Evolutionary conservation across 1,140 invertebrate species (phyloP).

Genomic region (Gryon sp.): DNA sequence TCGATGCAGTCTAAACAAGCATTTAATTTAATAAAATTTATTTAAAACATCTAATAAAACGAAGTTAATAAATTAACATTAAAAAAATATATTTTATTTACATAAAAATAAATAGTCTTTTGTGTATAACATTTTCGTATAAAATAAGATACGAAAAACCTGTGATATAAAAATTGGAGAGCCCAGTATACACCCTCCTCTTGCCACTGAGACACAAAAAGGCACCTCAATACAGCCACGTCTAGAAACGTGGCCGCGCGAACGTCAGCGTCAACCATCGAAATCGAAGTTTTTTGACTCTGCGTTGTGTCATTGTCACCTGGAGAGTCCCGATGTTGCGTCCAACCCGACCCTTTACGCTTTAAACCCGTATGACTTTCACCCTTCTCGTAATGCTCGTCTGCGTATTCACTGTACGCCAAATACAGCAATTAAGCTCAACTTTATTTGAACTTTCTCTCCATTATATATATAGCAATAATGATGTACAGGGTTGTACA

Average conservation of each 20-base stretch:
- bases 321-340: conserved; percentile 50
- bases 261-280: conserved; percentile 80
- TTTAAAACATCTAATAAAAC: neutral
- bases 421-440: conserved; percentile 2
- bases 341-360: conserved; percentile 44
- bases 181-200: conserved; percentile 99
- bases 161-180: conserved; percentile 93
- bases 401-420: conserved; percentile 59
- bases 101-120: neutral
- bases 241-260: conserved; percentile 96
- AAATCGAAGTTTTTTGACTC: conserved; percentile 57
- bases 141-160: conserved; percentile 79
- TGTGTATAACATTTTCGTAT: neutral
- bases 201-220: conserved; percentile 98
- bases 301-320: conserved; percentile 54
- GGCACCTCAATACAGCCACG: conserved; percentile 95
- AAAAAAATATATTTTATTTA: neutral
- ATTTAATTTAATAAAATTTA: conserved; percentile 6
- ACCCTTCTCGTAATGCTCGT: conserved; percentile 54
- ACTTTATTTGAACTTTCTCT: no score
- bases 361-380: conserved; percentile 61
- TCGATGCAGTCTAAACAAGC: conserved; percentile 83
- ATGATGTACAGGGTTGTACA: no score
- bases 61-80: neutral
- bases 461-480: no score